These are phyloP conservation scores for Anagrus nilaparvatae DNA, from an alignment of 1,140 invertebrate species.

Conservation along the genomic window DNA sequence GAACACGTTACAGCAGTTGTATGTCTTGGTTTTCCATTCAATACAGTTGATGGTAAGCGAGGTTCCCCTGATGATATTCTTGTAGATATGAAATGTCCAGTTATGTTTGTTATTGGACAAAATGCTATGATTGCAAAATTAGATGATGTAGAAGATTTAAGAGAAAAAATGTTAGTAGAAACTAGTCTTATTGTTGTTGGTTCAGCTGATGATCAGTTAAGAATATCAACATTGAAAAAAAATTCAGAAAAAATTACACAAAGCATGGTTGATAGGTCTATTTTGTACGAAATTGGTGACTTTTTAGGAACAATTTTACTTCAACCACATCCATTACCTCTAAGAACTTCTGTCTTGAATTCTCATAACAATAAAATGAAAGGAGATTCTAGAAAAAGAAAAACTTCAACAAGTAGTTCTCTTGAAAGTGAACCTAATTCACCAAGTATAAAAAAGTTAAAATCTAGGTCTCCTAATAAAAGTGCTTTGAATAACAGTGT, in stretches of 20 bases:
- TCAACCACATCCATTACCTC: constrained; percentile 49
- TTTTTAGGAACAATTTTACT: constrained; percentile 49
- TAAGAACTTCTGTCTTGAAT: constrained; percentile 35
- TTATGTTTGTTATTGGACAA: constrained; percentile 74
- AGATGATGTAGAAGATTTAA: constrained; percentile 68
- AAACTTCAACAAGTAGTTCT: constrained; percentile 45
- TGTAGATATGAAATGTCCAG: constrained; percentile 62
- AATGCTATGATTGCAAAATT: constrained; percentile 52
- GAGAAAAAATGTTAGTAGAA: constrained; percentile 64
- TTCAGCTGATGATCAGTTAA: constrained; percentile 66
- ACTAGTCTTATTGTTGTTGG: constrained; percentile 73
- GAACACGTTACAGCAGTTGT: constrained; percentile 64
- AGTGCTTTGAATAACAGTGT: constrained; percentile 23
- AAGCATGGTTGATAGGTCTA: constrained; percentile 68
- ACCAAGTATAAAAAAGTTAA: constrained; percentile 35
- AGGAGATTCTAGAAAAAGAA: constrained; percentile 26
- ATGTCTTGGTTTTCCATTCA: constrained; percentile 71
- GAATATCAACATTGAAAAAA: constrained; percentile 60
- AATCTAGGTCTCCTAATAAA: constrained; percentile 30
- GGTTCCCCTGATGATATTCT: constrained; percentile 72
- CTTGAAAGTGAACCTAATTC: constrained; percentile 45
- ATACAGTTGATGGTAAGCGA: constrained; percentile 61
- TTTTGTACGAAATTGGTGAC: constrained; percentile 57
- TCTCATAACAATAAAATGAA: no score
- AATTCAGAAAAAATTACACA: constrained; percentile 68